A percentile compares a stretch with the other conserved stretches of the same genome.
Evolutionary conservation across 1,140 invertebrate species (phyloP).

Genomic region (Drosophila auraria): DNA sequence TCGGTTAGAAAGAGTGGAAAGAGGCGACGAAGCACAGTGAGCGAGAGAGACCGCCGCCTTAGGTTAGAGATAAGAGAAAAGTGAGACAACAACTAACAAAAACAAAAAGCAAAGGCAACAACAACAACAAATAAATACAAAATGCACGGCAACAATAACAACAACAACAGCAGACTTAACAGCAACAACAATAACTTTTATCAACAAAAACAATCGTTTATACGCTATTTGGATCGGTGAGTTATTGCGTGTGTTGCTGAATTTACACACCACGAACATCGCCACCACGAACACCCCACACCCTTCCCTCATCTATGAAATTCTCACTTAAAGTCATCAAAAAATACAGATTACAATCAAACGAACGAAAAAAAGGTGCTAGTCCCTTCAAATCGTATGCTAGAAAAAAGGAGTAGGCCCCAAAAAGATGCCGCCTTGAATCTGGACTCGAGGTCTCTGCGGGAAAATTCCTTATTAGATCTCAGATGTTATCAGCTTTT

Average conservation of each 20-base stretch:
- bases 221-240: conserved; percentile 57
- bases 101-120: conserved; percentile 9
- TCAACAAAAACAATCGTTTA: conserved; percentile 53
- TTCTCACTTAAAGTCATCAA: background rate
- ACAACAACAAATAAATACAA: conserved; percentile 25
- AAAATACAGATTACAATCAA: background rate
- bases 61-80: conserved; percentile 35
- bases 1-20: conserved; percentile 33
- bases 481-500: no score
- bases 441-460: no score
- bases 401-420: background rate
- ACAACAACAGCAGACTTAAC: conserved; percentile 42
- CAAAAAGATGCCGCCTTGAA: no score
- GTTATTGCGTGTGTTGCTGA: conserved; percentile 20
- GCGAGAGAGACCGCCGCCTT: background rate
- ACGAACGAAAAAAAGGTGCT: background rate
- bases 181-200: conserved; percentile 44
- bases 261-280: conserved; percentile 3
- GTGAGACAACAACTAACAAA: conserved; percentile 22
- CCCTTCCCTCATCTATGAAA: background rate
- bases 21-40: conserved; percentile 12
- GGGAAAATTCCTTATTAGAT: no score
- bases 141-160: conserved; percentile 51
- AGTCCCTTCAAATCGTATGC: conserved; percentile 18
- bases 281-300: background rate